Base-by-base conservation (phyloP, 2,797 vertebrate species). In the Champsocephalus gunnari region DNA sequence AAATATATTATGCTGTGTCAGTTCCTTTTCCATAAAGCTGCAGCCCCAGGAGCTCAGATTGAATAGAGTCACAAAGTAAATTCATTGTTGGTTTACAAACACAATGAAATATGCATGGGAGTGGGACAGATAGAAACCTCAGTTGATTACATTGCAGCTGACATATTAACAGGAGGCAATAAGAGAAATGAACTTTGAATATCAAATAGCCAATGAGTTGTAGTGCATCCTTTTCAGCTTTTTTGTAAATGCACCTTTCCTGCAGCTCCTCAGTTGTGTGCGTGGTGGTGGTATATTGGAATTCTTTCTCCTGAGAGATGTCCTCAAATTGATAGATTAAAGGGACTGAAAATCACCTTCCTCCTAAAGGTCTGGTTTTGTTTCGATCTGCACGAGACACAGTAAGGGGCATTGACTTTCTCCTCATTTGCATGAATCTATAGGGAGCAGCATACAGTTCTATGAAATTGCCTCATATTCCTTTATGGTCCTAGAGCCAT, bases 81-180 rank as follows among this genome's bases (percentile, higher is more conserved):
- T 76, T 77, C 66, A 69, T 80, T 64, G 51, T 50, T 81, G 58
- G 67, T 83, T 78, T 79, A 59, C 82, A 88, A 85, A 85, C 77
- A 71, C 41, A 68, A 83, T 90, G 73, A 90, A 87, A 87, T 78
- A 88, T 92, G 73, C 76, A 90, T 86, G 41, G 44, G 11, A 43
- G n/a, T 14, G 14, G 50, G 66, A 65, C 49, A 53, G 66, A 82
- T 66, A 53, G 65, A 83, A 34, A 66, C 62, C 56, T 77, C 44
- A 3, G 60, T 78, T 75, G 71, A 80, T 86, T 66, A 70, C 51
- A 56, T 32, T 80, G 64, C 50, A 50, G 64, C 73, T 51, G 14
- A 77, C 38, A 21, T 73, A 81, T 68, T 58, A 66, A n/a, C 16
- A 64, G 14, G 43, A 67, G 48, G 48, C 62, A 81, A 64, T 72